Percentiles rank a stretch among this genome's conserved stretches.
These are phyloP conservation scores for Agonopterix heracliana DNA, from an alignment of 2,888 invertebrate genomes.

Conservation along the genomic window DNA sequence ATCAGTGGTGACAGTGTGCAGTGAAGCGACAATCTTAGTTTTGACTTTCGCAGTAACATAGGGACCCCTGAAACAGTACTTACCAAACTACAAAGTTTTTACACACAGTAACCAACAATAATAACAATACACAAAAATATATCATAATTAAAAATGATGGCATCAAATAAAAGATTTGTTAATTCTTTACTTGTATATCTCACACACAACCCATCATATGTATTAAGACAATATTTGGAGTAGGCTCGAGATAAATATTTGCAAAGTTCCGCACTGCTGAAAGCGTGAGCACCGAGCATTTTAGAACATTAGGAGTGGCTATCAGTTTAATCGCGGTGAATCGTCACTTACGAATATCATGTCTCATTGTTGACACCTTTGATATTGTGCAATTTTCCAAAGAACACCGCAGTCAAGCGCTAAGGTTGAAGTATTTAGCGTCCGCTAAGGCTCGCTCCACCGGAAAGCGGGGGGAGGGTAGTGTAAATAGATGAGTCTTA, in stretches of 20 bases:
- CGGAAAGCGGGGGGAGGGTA: slow-evolving; percentile 69
- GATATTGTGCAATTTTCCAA: slow-evolving; percentile 69
- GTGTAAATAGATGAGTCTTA: slow-evolving; percentile 71
- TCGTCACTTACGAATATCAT: slow-evolving; percentile 44
- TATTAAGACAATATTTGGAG: too few relatives aligned
- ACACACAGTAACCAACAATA: too few relatives aligned
- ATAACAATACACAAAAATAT: too few relatives aligned
- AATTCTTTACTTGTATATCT: too few relatives aligned
- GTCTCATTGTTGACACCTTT: slow-evolving; percentile 64
- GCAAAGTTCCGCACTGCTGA: slow-evolving; percentile 20
- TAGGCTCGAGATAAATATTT: neutral
- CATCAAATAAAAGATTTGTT: too few relatives aligned
- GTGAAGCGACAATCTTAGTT: too few relatives aligned
- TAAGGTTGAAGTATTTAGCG: slow-evolving; percentile 76
- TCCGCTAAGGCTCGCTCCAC: slow-evolving; percentile 52
- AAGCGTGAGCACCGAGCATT: slow-evolving; percentile 21
- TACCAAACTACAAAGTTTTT: too few relatives aligned
- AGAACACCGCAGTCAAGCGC: slow-evolving; percentile 64
- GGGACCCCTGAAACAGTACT: too few relatives aligned
- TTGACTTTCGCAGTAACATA: too few relatives aligned
- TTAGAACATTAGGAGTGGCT: slow-evolving; percentile 25
- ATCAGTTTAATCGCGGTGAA: slow-evolving; percentile 38
- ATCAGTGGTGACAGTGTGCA: too few relatives aligned
- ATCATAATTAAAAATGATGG: too few relatives aligned
- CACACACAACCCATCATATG: too few relatives aligned